These are phyloP conservation scores for Aplysia californica DNA, from an alignment of 1,140 invertebrate genomes.

Conservation along the genomic window DNA sequence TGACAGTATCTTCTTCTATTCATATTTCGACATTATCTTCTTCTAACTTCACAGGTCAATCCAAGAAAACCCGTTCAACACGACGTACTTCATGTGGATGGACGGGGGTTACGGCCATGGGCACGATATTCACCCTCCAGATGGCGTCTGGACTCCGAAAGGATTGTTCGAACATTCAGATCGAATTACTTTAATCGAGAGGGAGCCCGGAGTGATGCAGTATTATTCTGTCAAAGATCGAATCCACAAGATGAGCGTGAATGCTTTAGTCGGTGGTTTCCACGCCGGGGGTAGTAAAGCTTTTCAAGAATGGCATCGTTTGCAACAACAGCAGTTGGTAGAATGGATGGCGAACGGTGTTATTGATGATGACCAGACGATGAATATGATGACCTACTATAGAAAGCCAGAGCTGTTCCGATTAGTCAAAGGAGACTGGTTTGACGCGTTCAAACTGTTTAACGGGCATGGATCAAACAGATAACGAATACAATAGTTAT, in stretches of 20 bases:
- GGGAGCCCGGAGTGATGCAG: slow-evolving; percentile 6
- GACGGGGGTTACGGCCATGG: slow-evolving; percentile 34
- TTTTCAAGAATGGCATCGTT: background rate
- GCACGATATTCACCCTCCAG: slow-evolving; percentile 13
- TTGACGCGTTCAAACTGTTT: slow-evolving; percentile 26
- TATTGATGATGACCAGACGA: slow-evolving; percentile 34
- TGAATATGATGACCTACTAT: slow-evolving; percentile 22
- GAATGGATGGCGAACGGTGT: slow-evolving; percentile 23
- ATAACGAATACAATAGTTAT: background rate
- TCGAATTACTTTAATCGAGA: slow-evolving; percentile 18
- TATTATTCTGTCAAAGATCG: background rate
- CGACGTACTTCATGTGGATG: slow-evolving; percentile 26
- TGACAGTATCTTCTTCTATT: no score
- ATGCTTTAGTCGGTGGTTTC: slow-evolving; percentile 17
- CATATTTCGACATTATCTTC: no score
- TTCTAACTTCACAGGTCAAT: no score
- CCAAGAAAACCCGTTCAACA: slow-evolving; percentile 17
- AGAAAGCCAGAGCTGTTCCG: slow-evolving; percentile 20
- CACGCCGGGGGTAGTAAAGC: slow-evolving; percentile 18
- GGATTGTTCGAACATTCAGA: slow-evolving; percentile 1
- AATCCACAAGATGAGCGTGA: slow-evolving; percentile 26
- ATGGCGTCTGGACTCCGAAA: slow-evolving; percentile 28
- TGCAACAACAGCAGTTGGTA: slow-evolving; percentile 20
- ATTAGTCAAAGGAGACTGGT: slow-evolving; percentile 25
- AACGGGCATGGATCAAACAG: background rate